These are phyloP conservation scores for Rhaphigaster nebulosa DNA, from an alignment of 2,888 invertebrate genomes.

Conservation along the genomic window DNA sequence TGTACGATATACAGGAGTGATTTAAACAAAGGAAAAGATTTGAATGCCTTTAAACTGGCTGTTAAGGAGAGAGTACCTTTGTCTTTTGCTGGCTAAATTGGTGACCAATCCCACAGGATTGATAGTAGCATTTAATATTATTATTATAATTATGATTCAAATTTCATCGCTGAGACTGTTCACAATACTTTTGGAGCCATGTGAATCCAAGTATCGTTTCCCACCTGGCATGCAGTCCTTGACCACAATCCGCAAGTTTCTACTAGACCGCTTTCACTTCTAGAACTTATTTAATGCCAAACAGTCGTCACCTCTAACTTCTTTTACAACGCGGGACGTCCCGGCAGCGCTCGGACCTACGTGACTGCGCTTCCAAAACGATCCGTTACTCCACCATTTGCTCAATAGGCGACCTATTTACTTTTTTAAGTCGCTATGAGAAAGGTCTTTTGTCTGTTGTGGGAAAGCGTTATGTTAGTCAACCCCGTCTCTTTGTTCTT, in stretches of 20 bases:
- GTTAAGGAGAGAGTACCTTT: too few relatives aligned
- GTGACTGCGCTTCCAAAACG: not conserved
- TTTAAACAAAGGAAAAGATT: too few relatives aligned
- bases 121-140: too few relatives aligned
- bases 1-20: too few relatives aligned
- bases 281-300: not conserved
- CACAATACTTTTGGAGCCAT: too few relatives aligned
- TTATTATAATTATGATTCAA: too few relatives aligned
- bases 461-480: conserved; percentile 7
- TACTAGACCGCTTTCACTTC: not conserved
- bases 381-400: not conserved
- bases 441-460: not conserved
- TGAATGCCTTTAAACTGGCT: too few relatives aligned
- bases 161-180: too few relatives aligned
- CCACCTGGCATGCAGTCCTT: not conserved
- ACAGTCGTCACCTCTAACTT: not conserved
- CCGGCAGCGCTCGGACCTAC: not conserved
- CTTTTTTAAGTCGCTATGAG: conserved; percentile 1
- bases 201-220: not conserved
- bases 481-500: conserved; percentile 2
- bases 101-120: too few relatives aligned
- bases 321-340: not conserved
- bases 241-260: not conserved
- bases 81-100: too few relatives aligned
- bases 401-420: conserved; percentile 29